Percentiles rank a stretch among this genome's conserved stretches.
phyloP scores from a whole-genome alignment of 2,888 invertebrate genomes.

The Acrocera orbiculus region DNA sequence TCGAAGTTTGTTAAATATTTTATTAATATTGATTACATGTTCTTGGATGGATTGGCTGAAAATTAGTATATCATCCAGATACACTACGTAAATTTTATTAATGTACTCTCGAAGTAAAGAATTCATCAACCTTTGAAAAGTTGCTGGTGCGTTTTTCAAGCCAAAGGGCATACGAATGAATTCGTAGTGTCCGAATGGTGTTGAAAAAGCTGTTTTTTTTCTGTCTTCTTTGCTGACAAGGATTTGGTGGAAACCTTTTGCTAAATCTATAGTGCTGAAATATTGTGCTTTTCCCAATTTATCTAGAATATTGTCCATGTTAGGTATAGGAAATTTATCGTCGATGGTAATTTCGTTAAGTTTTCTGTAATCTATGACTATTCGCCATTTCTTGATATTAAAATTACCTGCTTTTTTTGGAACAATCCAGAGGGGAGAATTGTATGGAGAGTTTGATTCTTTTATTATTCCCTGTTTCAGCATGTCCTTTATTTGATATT shows the following conservation, averaged over 20 bases:
- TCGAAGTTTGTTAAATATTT: slow-evolving; percentile 1
- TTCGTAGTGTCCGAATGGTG: slow-evolving; percentile 2
- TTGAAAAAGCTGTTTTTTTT: slow-evolving; percentile 3
- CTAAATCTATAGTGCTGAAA: slow-evolving; percentile 4
- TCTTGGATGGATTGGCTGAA: slow-evolving; percentile 1
- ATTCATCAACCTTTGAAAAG: slow-evolving; percentile 8
- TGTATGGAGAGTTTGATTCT: no score
- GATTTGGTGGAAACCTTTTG: slow-evolving; percentile 3
- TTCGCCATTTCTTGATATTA: no score
- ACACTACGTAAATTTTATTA: no score
- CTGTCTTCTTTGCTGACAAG: not conserved
- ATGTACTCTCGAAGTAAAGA: no score
- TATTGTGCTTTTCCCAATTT: slow-evolving; percentile 2
- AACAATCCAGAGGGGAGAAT: no score
- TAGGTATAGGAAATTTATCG: no score
- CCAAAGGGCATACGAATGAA: slow-evolving; percentile 5
- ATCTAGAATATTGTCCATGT: slow-evolving; percentile 5
- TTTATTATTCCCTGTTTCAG: no score
- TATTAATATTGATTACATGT: not conserved
- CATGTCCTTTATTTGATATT: not conserved
- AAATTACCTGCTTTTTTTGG: slow-evolving; percentile 3
- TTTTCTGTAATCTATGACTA: no score
- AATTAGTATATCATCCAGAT: slow-evolving; percentile 7
- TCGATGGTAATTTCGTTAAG: no score
- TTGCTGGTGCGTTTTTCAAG: no score